A percentile compares a stretch with the other conserved stretches of the same genome.
phyloP scores from a whole-genome alignment of 2,888 invertebrate species.

The Noctua fimbriata region DNA sequence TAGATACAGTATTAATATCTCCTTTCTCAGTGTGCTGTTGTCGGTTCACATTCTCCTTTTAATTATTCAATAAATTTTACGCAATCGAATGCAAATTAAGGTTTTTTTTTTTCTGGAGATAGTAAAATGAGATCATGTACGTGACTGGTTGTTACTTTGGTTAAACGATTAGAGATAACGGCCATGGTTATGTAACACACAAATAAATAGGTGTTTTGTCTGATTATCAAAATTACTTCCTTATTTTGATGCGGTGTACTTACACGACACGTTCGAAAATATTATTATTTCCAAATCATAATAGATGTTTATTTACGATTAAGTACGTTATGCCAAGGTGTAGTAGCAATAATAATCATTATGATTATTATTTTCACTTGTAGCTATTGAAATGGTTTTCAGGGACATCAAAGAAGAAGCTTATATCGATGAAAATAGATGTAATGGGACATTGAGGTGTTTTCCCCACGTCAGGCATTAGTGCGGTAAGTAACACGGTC shows the following conservation, averaged over 20 bases:
- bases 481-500: constrained; percentile 67
- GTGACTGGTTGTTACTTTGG: background rate
- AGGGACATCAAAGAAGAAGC: constrained; percentile 33
- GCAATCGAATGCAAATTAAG: constrained; percentile 32
- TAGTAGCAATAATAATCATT: constrained; percentile 30
- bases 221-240: constrained; percentile 40
- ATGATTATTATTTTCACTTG: constrained; percentile 29
- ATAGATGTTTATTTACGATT: constrained; percentile 26
- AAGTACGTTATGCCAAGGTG: constrained; percentile 7
- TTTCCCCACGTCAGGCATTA: constrained; percentile 57
- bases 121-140: background rate
- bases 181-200: background rate
- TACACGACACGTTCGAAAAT: constrained; percentile 14
- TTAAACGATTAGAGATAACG: background rate
- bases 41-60: constrained; percentile 39
- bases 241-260: constrained; percentile 19
- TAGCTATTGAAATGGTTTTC: constrained; percentile 36
- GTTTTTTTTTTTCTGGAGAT: constrained; percentile 1
- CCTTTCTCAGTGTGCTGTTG: constrained; percentile 24
- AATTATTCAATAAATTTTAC: constrained; percentile 51
- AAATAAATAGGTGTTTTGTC: constrained; percentile 1
- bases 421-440: constrained; percentile 37
- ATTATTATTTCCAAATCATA: constrained; percentile 27
- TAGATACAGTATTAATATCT: constrained; percentile 55
- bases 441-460: constrained; percentile 42